Evolutionary conservation across 2,888 invertebrate genomes (phyloP).

Genomic region (Cantharis flavilabris): DNA sequence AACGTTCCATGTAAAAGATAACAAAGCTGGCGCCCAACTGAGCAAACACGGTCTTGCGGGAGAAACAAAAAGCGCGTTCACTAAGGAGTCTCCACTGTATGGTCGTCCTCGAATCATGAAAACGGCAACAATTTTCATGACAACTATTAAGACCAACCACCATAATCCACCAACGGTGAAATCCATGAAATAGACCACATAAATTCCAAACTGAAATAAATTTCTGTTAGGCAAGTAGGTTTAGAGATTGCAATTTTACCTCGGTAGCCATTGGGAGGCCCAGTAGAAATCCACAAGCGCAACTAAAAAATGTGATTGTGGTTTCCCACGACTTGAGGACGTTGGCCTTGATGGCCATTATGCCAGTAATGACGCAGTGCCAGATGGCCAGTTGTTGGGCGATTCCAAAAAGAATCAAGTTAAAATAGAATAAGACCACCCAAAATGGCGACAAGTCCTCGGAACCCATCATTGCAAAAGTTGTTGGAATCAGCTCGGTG

Average conservation of each 20-base stretch:
- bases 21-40: slow-evolving; percentile 68
- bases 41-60: slow-evolving; percentile 55
- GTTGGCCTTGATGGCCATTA: slow-evolving; percentile 78
- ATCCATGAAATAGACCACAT: slow-evolving; percentile 83
- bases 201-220: slow-evolving; percentile 72
- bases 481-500: slow-evolving; percentile 89
- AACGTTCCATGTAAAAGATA: slow-evolving; percentile 88
- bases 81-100: slow-evolving; percentile 78
- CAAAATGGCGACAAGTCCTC: slow-evolving; percentile 83
- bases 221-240: slow-evolving; percentile 9
- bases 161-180: slow-evolving; percentile 82
- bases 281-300: slow-evolving; percentile 78
- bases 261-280: slow-evolving; percentile 89
- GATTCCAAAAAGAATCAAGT: slow-evolving; percentile 83
- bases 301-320: slow-evolving; percentile 81
- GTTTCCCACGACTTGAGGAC: slow-evolving; percentile 78
- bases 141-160: slow-evolving; percentile 83
- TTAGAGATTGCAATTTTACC: slow-evolving; percentile 57
- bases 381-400: slow-evolving; percentile 89
- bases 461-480: slow-evolving; percentile 75
- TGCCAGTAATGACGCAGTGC: slow-evolving; percentile 87
- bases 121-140: slow-evolving; percentile 78
- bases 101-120: slow-evolving; percentile 86
- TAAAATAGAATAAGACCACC: slow-evolving; percentile 85
- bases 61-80: slow-evolving; percentile 64